Evolutionary conservation across 2,797 vertebrate species (phyloP).

Genomic region (Columba guinea): DNA sequence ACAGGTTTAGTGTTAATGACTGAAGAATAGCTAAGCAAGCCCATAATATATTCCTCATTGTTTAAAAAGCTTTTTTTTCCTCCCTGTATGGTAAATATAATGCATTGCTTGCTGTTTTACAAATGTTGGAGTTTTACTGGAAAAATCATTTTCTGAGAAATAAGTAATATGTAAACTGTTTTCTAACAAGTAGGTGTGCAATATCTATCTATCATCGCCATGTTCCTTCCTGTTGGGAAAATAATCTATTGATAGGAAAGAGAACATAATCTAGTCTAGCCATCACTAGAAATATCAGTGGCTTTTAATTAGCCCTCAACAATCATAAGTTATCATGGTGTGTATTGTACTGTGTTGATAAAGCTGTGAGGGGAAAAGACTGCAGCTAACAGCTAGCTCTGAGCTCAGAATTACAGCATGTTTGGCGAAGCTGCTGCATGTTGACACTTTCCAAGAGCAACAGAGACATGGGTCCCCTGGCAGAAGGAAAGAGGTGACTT

Average conservation of each 20-base stretch:
- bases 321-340: not conserved
- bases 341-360: not conserved
- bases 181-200: not conserved
- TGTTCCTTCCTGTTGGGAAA: not conserved
- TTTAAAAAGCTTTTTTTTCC: not conserved
- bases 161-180: not conserved
- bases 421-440: not conserved
- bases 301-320: conserved; percentile 19
- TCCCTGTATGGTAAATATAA: not conserved
- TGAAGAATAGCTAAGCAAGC: conserved; percentile 14
- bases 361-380: not conserved
- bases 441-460: not conserved
- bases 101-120: not conserved
- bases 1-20: conserved; percentile 49
- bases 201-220: not conserved
- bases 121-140: not conserved
- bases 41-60: not conserved
- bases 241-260: not conserved
- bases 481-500: not conserved
- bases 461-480: not conserved
- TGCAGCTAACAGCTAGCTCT: not conserved
- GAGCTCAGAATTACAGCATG: not conserved
- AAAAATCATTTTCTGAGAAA: not conserved
- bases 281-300: not conserved
- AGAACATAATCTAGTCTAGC: not conserved